Percentiles rank a stretch among this genome's conserved stretches.
phyloP scores from a whole-genome alignment of 2,888 invertebrate species.

The Apomyelois bistriatella region DNA sequence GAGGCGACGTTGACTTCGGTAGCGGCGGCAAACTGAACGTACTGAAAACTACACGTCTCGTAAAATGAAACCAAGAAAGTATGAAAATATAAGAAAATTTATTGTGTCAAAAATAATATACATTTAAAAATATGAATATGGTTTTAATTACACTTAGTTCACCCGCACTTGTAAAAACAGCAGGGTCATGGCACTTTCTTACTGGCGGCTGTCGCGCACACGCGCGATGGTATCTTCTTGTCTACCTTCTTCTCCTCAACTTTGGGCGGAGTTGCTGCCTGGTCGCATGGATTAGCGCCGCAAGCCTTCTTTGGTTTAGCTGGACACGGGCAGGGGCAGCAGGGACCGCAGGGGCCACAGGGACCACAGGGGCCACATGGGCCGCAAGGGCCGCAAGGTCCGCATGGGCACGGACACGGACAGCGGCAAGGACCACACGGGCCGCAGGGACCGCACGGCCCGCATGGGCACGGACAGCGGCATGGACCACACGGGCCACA shows the following conservation, averaged over 20 bases:
- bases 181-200: constrained; percentile 23
- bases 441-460: constrained; percentile 37
- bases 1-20: no score
- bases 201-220: constrained; percentile 22
- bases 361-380: constrained; percentile 38
- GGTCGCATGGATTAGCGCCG: constrained; percentile 29
- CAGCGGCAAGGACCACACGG: constrained; percentile 35
- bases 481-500: constrained; percentile 37
- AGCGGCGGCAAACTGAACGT: background rate
- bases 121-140: constrained; percentile 1
- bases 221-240: constrained; percentile 28
- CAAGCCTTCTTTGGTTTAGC: constrained; percentile 30
- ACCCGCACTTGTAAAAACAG: background rate
- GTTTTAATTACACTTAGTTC: background rate
- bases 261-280: constrained; percentile 11
- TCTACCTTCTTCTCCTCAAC: constrained; percentile 34
- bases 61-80: background rate
- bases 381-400: constrained; percentile 29
- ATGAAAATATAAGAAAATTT: background rate
- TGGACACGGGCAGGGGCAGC: constrained; percentile 28
- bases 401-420: constrained; percentile 37
- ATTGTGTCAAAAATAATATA: constrained; percentile 2
- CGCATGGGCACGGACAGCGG: constrained; percentile 20
- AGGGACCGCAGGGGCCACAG: constrained; percentile 31
- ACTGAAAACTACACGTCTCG: background rate